Evolutionary conservation across 2,797 vertebrate genomes (phyloP).

Genomic region (Simalia tracyae): DNA sequence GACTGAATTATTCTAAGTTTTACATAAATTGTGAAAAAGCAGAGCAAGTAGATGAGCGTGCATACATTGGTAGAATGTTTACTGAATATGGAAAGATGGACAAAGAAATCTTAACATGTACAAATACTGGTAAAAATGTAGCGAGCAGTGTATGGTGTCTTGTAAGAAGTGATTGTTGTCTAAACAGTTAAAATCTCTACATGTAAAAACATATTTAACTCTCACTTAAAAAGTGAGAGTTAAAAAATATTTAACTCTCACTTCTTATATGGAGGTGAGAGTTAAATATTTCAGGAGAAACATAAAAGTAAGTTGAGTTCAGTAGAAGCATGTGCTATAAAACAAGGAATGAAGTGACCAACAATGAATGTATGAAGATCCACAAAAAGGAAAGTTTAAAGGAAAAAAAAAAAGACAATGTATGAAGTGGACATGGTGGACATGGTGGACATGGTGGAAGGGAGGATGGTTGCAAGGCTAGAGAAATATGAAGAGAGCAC

Average conservation of each 20-base stretch:
- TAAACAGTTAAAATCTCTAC: background rate
- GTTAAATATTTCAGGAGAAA: no score
- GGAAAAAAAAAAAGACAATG: no score
- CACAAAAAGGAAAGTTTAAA: no score
- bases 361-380: no score
- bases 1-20: background rate
- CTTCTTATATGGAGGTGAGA: no score
- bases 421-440: no score
- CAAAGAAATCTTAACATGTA: background rate
- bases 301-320: no score
- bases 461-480: no score
- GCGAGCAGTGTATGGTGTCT: background rate
- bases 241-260: background rate
- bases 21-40: background rate
- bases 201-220: background rate
- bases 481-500: no score
- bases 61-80: background rate
- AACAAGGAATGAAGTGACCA: no score
- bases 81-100: background rate
- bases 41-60: background rate
- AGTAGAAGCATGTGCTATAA: no score
- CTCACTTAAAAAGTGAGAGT: background rate
- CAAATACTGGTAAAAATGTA: background rate
- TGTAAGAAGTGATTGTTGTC: background rate
- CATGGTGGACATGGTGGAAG: no score